Conservation (phyloP, 2,797 vertebrate species). For the Fratercula arctica region DNA sequence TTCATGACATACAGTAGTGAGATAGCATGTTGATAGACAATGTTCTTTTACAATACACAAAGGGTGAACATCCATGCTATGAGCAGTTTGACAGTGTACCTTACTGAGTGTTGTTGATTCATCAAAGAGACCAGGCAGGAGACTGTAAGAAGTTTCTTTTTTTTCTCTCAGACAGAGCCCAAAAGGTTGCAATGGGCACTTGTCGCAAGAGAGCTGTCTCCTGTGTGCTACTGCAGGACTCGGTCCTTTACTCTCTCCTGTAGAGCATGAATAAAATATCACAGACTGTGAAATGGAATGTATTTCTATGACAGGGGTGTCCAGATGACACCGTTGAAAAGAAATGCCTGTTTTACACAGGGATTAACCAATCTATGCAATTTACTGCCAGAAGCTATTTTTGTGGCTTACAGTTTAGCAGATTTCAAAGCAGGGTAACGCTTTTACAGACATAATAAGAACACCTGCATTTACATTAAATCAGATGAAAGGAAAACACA, state of each 20-base stretch:
- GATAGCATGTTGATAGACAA: neutral
- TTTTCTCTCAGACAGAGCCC: neutral
- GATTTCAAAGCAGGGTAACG: conserved; percentile 49
- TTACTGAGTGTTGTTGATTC: neutral
- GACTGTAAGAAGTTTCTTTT: neutral
- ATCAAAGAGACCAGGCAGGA: neutral
- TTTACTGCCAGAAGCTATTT: conserved; percentile 32
- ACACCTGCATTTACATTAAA: conserved; percentile 21
- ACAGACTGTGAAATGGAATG: neutral
- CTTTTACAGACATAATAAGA: conserved; percentile 50
- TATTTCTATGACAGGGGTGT: neutral
- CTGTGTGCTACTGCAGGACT: neutral
- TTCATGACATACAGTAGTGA: neutral
- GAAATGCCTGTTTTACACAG: conserved; percentile 38
- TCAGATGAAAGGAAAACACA: conserved; percentile 14
- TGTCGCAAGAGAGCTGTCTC: neutral
- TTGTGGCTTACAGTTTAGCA: neutral
- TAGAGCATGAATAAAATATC: conserved; percentile 51
- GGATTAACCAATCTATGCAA: neutral
- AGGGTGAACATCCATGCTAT: neutral
- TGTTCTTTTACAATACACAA: neutral
- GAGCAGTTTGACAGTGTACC: neutral
- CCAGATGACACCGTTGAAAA: conserved; percentile 17
- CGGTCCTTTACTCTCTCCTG: neutral
- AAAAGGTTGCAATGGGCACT: neutral